Conservation (phyloP, 92 coral and sea anemone species). For the Virgularia gustaviana region DNA sequence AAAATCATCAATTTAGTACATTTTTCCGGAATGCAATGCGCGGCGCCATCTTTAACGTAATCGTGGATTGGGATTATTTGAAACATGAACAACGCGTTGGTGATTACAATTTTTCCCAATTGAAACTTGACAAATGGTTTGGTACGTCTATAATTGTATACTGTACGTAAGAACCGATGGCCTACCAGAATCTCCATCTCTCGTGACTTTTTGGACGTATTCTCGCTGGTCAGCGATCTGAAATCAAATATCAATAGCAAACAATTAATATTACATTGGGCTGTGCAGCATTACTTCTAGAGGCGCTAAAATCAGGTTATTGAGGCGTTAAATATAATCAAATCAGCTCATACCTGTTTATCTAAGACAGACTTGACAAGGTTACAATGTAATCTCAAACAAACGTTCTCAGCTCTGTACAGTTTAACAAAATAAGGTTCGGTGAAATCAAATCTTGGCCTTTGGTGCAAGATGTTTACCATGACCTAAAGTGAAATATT, state of each 20-base stretch:
- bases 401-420: conserved; percentile 89
- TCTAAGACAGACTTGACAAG: conserved; percentile 81
- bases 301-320: no score
- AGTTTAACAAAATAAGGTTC: conserved; percentile 80
- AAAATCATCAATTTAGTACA: no score
- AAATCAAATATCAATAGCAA: background rate
- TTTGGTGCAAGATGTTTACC: conserved; percentile 65
- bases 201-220: conserved; percentile 83
- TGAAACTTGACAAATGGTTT: background rate
- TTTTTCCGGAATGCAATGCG: no score
- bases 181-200: conserved; percentile 80
- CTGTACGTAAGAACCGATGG: background rate
- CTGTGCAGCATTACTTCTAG: background rate
- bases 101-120: no score
- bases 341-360: conserved; percentile 87
- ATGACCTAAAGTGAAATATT: conserved; percentile 56
- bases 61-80: background rate
- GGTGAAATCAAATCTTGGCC: conserved; percentile 87
- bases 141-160: background rate
- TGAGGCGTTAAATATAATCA: no score
- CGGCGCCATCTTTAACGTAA: no score
- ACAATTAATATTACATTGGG: no score
- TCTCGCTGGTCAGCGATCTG: conserved; percentile 89
- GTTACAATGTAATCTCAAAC: conserved; percentile 80
- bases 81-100: background rate